Evolutionary conservation across 2,888 invertebrate genomes (phyloP), one percentile per base, ranked within the genome.

Genomic region (Holacanthella duospinosa): DNA sequence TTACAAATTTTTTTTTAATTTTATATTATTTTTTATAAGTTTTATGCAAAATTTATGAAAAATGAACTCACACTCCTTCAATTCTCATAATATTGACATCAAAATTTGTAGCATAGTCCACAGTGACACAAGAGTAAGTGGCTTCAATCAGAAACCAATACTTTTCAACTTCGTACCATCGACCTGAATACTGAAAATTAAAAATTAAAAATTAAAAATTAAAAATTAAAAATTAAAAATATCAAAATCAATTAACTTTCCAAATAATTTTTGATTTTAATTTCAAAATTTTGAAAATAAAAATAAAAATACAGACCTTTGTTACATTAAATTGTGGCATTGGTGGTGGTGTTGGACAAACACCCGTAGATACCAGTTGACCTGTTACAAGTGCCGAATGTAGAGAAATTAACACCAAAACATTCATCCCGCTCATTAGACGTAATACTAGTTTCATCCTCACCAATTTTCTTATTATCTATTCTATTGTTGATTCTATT

Each of bases 111-210:
- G n/a, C 6, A 21, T 48, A 48, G 48, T 48, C 48, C 4, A 48
- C 48, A 9, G 48, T 48, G 48, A 21, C 63, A 43, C 68, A 68
- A 4, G 66, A 43, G 1, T 66, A 3, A 25, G 68, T 67, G 1
- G 65, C 66, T 63, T 68, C 66, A 61, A 67, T 29, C 2, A 64
- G 16, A 24, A 68, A 68, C 66, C 66, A 68, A 43, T 66, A 68
- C 43, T 68, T 66, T 57, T 66, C 66, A 6, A 67, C 65, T 57
- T 66, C 68, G 55, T 64, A 68, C 68, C 68, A 68, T n/a, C n/a
- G 43, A 27, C 68, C 68, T 53, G 64, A 65, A 59, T 68, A 68
- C 66, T 68, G 28, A n/a, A 60, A 60, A 55, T 16, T 21, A 48
- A 48, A 16, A 9, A 21, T 9, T 16, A 48, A 9, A 16, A 6